Conservation (phyloP, 1,140 invertebrate genomes). For the Arion vulgaris region DNA sequence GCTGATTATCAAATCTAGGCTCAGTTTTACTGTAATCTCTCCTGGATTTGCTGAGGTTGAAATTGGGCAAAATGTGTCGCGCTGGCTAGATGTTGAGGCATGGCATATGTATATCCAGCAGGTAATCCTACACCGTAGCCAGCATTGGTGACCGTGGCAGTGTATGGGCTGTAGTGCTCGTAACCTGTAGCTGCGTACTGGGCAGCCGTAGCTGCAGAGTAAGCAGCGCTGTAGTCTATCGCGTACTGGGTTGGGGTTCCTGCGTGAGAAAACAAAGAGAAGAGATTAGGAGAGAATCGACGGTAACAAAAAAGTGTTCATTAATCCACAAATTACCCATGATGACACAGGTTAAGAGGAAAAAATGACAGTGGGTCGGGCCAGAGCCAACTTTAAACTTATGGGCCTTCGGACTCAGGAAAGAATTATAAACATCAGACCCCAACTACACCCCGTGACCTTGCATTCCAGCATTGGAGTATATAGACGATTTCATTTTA, state of each 20-base stretch:
- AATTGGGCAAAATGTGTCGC: constrained; percentile 54
- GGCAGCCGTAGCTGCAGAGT: constrained; percentile 48
- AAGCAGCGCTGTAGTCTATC: constrained; percentile 57
- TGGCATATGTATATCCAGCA: constrained; percentile 59
- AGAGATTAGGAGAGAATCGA: too few relatives aligned
- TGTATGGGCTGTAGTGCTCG: constrained; percentile 56
- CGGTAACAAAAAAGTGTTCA: too few relatives aligned
- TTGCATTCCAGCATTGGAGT: too few relatives aligned
- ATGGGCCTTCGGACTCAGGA: too few relatives aligned
- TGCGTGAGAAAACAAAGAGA: not conserved
- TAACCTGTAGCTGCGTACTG: constrained; percentile 47
- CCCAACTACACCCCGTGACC: too few relatives aligned
- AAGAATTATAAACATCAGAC: too few relatives aligned
- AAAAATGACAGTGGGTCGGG: too few relatives aligned
- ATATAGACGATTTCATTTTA: too few relatives aligned
- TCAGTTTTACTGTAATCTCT: constrained; percentile 52
- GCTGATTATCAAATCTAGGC: not conserved
- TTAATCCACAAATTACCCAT: too few relatives aligned
- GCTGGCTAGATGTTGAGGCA: constrained; percentile 51
- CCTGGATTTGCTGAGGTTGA: constrained; percentile 63
- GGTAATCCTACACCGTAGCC: constrained; percentile 48
- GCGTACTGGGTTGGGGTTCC: constrained; percentile 45
- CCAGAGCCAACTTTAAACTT: too few relatives aligned
- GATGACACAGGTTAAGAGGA: too few relatives aligned
- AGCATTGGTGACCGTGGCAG: constrained; percentile 43